Base-by-base conservation (phyloP, 2,888 invertebrate species). In the Aporophyla lueneburgensis region DNA sequence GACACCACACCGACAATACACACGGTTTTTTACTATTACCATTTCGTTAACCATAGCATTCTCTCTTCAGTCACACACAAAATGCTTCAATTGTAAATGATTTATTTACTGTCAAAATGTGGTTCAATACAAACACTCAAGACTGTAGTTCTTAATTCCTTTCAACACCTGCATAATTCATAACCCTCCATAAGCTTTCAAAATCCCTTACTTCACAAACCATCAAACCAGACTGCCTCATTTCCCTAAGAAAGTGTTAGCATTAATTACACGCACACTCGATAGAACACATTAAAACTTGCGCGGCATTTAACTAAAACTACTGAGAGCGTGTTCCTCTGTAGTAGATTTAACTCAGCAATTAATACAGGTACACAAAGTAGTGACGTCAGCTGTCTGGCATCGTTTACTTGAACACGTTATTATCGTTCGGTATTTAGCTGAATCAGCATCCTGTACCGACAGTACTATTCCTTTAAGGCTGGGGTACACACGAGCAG, bases 361-460 rank as follows among this genome's bases (percentile, higher is more conserved):
- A 87, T 76, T 73, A 78, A 83, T 78, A 80, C 43, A 75, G 66
- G 80, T 74, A 74, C n/a, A 63, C 43, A 65, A 70, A 69, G 58
- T 63, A 43, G 43, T 80, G 71, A 78, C 63, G 78, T 76, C 76
- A 85, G 81, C 80, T 78, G 74, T 76, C 63, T 79, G 75, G 63
- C 81, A 80, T 74, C 85, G 86, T 87, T 90, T 86, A 87, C 86
- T 88, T 84, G 84, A 89, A 86, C 87, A 90, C 86, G 87, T 89
- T 90, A 89, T 89, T 89, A 90, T 87, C 88, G 87, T 86, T 86
- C 84, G 81, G 86, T 85, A 88, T 89, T 90, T 89, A 90, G 91
- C 90, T 88, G 91, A 92, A 84, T 90, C 90, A 88, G 88, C 83
- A 71, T 69, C 81, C 76, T 81, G 76, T 78, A 76, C 68, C 83